Base-by-base conservation (phyloP, 2,888 invertebrate genomes). In the Ochropleura plecta region DNA sequence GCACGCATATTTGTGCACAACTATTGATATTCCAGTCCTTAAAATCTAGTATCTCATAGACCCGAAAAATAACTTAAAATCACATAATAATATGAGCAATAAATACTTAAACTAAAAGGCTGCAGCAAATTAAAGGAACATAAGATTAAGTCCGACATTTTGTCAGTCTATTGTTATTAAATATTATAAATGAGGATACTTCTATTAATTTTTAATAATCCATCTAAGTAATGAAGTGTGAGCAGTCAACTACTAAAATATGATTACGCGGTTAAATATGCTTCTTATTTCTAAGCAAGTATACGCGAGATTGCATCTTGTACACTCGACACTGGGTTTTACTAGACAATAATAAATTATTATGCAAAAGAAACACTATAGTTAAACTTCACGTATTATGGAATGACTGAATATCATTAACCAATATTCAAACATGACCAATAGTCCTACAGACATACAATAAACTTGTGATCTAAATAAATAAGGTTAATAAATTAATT, bases 331-430 rank as follows among this genome's bases (percentile, higher is more conserved):
- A 18, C 63, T 62, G 73, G 76, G 64, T 46, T 76, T 73, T 44
- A 67, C 16, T 59, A 73, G 49, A 76, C 73, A 81, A 59, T 40
- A 72, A 42, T 30, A n/a, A n/a, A 60, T 62, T 64, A 71, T 59
- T 51, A 65, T 67, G 78, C 75, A 78, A 78, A 73, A 70, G 0
- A 49, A 59, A 64, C 10, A 49, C 46, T 73, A 69, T 46, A 66
- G 40, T 66, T 55, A 71, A 62, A 63, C 8, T 66, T 73, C 68
- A 84, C 57, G 49, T 72, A 69, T 49, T 74, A 78, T 78, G 85
- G 87, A 85, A 86, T 85, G 78, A 73, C 68, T 70, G 66, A 73
- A 86, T 78, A 78, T 68, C 12, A 46, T 73, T 69, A 48, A 48
- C 12, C 49, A 70, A 69, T 82, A 85, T 73, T 71, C 72, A 83